phyloP scores from a whole-genome alignment of 2,113 vertebrate genomes.

The Tamias sibiricus region DNA sequence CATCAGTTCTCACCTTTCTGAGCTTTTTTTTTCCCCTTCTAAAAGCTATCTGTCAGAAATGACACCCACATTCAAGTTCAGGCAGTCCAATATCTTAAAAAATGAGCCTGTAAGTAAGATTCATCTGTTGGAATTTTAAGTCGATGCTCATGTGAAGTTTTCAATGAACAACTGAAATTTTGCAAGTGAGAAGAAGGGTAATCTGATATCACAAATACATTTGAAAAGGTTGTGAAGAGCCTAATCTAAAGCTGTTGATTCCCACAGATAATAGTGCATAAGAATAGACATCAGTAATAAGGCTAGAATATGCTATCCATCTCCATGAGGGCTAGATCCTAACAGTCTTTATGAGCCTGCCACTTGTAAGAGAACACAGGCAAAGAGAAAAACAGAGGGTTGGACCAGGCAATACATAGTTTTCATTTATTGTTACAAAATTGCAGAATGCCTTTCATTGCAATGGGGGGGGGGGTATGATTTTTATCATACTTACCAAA shows the following conservation, averaged over 20 bases:
- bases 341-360: not conserved
- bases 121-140: not conserved
- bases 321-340: not conserved
- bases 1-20: not conserved
- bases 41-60: slow-evolving; percentile 16
- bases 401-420: rapidly evolving
- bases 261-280: not conserved
- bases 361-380: not conserved
- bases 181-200: not conserved
- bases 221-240: not conserved
- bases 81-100: not conserved
- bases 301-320: not conserved
- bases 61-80: slow-evolving; percentile 48
- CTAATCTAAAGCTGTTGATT: not conserved
- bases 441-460: not conserved
- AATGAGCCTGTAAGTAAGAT: not conserved
- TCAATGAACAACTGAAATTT: not conserved
- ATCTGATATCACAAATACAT: not conserved
- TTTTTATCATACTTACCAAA: not conserved
- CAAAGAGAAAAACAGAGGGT: not conserved
- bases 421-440: not conserved
- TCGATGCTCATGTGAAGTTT: not conserved
- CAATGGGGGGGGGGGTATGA: not conserved
- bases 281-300: not conserved
- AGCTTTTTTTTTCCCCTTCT: slow-evolving; percentile 8